Base-by-base conservation (phyloP, 2,113 vertebrate species). In the Telmatochromis brachygnathus region DNA sequence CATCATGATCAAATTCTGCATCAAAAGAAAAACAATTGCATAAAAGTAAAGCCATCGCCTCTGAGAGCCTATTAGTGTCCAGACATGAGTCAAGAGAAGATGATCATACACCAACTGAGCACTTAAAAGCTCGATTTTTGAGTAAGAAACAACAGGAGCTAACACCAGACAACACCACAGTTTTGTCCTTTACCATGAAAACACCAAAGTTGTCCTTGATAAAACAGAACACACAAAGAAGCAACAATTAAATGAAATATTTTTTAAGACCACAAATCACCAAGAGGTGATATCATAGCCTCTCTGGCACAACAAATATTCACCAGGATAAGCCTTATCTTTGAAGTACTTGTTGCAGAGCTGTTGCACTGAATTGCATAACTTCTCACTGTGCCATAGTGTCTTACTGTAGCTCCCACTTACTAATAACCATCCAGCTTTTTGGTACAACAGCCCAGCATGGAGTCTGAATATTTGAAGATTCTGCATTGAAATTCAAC, bases 401-500 rank as follows among this genome's bases (percentile, higher is more conserved):
- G 79, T 88, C 51, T 68, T 35, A 33, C 28, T 70, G 79, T 17
- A 55, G 21, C 81, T 70, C 83, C 9, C 53, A 35, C 15, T 82
- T 30, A 81, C 81, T 60, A 35, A 73, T 19, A 8, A 47, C 68
- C 11, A 35, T 55, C 17, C 30, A 56, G 58, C 81, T 62, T 87
- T 79, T 87, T 75, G 83, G 84, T 83, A 62, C 47, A 11, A 85
- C 81, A 79, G n/a, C 85, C 9, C 83, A 79, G 62, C 79, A 30
- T 39, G 87, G 6, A 8, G 4, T 79, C 58, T 82, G 65, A 85
- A 79, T 88, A 79, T 88, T 12, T 89, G 77, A 88, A 91, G 84
- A 68, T 42, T 49, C 23, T 2, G 9, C 60, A 73, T 65, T 14
- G 6, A 85, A 58, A 84, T 83, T 79, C 55, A 81, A 82, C 56